These are phyloP conservation scores for Hoplostethus mediterraneus DNA, from an alignment of 2,797 vertebrate genomes.

Conservation along the genomic window DNA sequence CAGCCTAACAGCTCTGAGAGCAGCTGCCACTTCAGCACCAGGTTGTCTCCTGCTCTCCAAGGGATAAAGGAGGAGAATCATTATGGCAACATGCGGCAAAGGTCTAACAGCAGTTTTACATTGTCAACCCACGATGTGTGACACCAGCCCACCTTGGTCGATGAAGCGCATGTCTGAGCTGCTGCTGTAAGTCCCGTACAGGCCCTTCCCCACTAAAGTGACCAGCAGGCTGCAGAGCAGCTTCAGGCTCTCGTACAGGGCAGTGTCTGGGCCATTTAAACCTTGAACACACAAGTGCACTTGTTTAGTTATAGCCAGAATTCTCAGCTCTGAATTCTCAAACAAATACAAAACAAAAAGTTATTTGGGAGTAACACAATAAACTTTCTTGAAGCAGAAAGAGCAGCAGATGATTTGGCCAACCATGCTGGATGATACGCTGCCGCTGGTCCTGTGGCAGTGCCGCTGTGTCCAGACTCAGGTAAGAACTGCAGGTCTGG, in stretches of 20 bases:
- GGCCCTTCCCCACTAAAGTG: constrained; percentile 86
- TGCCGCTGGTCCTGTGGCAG: constrained; percentile 80
- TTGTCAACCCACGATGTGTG: not conserved
- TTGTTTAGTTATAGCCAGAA: not conserved
- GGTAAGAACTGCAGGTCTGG: constrained; percentile 85
- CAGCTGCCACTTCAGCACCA: constrained; percentile 93
- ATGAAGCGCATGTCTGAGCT: constrained; percentile 81
- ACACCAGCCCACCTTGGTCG: constrained; percentile 83
- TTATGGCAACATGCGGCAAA: not conserved
- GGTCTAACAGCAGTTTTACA: not conserved
- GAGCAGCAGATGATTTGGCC: constrained; percentile 13
- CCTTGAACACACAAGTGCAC: constrained; percentile 75
- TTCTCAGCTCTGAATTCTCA: not conserved
- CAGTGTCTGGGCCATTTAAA: constrained; percentile 85
- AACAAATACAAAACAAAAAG: not conserved
- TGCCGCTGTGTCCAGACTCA: constrained; percentile 81
- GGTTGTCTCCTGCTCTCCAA: constrained; percentile 85
- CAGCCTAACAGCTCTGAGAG: constrained; percentile 89
- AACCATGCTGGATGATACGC: constrained; percentile 85
- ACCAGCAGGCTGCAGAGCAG: constrained; percentile 90
- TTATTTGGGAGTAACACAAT: not conserved
- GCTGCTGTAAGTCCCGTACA: constrained; percentile 76
- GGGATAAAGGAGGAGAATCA: not conserved
- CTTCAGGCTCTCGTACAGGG: constrained; percentile 89
- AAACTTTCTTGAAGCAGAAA: not conserved